Conservation (phyloP, 1,140 invertebrate species). For the Medauroidea extradentata region DNA sequence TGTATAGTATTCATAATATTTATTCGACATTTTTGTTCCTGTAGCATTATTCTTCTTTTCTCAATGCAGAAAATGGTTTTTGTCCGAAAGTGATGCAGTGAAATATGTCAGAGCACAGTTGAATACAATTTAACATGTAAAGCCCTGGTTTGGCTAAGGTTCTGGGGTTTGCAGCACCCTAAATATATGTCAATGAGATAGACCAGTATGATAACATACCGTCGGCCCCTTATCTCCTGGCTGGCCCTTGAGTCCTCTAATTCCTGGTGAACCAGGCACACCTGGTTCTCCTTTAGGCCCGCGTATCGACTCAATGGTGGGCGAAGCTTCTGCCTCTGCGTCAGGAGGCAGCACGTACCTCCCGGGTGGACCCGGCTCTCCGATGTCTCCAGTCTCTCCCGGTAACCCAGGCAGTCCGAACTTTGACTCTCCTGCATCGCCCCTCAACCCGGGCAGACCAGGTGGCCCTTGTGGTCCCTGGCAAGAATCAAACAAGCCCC, state of each 20-base stretch:
- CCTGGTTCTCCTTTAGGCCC: constrained; percentile 47
- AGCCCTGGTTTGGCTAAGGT: too few relatives aligned
- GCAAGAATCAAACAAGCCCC: too few relatives aligned
- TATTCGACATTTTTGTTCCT: too few relatives aligned
- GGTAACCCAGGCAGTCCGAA: constrained; percentile 27
- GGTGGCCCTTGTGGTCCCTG: constrained; percentile 34
- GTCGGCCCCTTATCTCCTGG: neutral
- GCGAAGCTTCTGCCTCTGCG: neutral
- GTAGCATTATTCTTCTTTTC: too few relatives aligned
- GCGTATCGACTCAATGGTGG: neutral
- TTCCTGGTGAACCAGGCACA: constrained; percentile 50
- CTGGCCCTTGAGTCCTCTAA: constrained; percentile 23
- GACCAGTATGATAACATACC: too few relatives aligned
- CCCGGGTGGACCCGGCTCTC: constrained; percentile 42
- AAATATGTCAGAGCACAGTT: too few relatives aligned
- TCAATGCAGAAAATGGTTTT: too few relatives aligned
- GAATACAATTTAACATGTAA: too few relatives aligned
- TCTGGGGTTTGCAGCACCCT: too few relatives aligned
- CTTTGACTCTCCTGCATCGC: constrained; percentile 46
- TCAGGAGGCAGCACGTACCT: constrained; percentile 48
- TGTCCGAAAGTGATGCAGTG: too few relatives aligned
- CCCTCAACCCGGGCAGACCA: constrained; percentile 46
- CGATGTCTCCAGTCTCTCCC: constrained; percentile 50
- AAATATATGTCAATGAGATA: too few relatives aligned
- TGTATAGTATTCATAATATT: too few relatives aligned